phyloP scores from a whole-genome alignment of 92 coral and sea anemone genomes.

The Phymanthus crucifer region DNA sequence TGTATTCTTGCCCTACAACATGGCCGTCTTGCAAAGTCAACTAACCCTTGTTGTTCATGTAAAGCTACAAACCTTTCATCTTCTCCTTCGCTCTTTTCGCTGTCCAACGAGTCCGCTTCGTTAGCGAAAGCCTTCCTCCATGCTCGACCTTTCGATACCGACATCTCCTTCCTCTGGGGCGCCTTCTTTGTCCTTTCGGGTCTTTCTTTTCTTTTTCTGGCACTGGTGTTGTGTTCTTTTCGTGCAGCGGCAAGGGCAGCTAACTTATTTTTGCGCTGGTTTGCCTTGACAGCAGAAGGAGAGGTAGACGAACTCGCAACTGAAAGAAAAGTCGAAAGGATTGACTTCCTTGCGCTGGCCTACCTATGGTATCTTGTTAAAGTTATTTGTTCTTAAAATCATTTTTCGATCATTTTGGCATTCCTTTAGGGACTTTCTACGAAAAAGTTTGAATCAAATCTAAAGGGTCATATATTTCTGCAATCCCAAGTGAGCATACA shows the following conservation, averaged over 20 bases:
- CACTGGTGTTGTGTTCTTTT: slow-evolving; percentile 62
- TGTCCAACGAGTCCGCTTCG: slow-evolving; percentile 23
- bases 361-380: too few species aligned
- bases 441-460: too few species aligned
- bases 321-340: not conserved
- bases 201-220: slow-evolving; percentile 70
- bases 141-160: slow-evolving; percentile 21
- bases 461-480: too few species aligned
- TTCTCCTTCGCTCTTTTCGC: slow-evolving; percentile 37
- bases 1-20: too few species aligned
- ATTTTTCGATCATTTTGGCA: too few species aligned
- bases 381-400: too few species aligned
- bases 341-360: not conserved
- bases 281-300: slow-evolving; percentile 34
- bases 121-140: slow-evolving; percentile 32
- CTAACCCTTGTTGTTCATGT: too few species aligned
- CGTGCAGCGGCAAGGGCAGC: slow-evolving; percentile 89
- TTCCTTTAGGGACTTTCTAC: too few species aligned
- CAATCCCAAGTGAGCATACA: too few species aligned
- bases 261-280: slow-evolving; percentile 72
- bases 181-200: slow-evolving; percentile 41
- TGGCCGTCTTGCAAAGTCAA: too few species aligned
- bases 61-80: slow-evolving; percentile 13
- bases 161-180: slow-evolving; percentile 5
- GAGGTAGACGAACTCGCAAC: slow-evolving; percentile 4